Conservation (phyloP, 2,888 invertebrate genomes). For the Liopterus haemorrhoidalis region DNA sequence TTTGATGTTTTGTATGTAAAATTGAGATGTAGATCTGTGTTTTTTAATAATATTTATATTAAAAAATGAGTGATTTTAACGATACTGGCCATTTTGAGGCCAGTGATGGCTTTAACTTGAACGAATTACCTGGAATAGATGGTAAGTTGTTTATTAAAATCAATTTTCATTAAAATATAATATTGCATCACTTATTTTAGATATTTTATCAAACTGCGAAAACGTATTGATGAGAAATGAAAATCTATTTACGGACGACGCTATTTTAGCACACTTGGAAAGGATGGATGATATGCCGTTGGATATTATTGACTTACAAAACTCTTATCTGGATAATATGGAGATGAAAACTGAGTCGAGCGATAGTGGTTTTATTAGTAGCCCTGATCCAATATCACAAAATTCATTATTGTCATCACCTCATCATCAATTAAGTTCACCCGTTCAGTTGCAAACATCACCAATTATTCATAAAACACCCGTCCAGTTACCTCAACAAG, state of each 20-base stretch:
- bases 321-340: conserved; percentile 23
- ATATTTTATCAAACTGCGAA: conserved; percentile 62
- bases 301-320: conserved; percentile 44
- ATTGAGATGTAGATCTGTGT: conserved; percentile 23
- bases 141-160: conserved; percentile 47
- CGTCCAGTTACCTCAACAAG: conserved; percentile 30
- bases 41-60: conserved; percentile 40
- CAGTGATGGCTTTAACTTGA: conserved; percentile 58
- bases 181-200: conserved; percentile 44
- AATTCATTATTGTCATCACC: conserved; percentile 27
- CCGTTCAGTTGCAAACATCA: too few relatives aligned
- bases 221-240: conserved; percentile 56
- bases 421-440: conserved; percentile 35
- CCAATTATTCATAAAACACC: conserved; percentile 31
- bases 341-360: conserved; percentile 15
- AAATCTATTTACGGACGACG: conserved; percentile 50
- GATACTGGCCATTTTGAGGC: conserved; percentile 45
- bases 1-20: conserved; percentile 31
- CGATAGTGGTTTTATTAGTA: conserved; percentile 17
- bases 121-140: conserved; percentile 63
- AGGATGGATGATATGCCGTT: conserved; percentile 47
- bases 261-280: conserved; percentile 47
- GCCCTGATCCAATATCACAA: conserved; percentile 26
- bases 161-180: conserved; percentile 12
- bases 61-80: conserved; percentile 33